A percentile compares a stretch with the other conserved stretches of the same genome.
Evolutionary conservation across 2,113 vertebrate species (phyloP).

Genomic region (Datnioides undecimradiatus): DNA sequence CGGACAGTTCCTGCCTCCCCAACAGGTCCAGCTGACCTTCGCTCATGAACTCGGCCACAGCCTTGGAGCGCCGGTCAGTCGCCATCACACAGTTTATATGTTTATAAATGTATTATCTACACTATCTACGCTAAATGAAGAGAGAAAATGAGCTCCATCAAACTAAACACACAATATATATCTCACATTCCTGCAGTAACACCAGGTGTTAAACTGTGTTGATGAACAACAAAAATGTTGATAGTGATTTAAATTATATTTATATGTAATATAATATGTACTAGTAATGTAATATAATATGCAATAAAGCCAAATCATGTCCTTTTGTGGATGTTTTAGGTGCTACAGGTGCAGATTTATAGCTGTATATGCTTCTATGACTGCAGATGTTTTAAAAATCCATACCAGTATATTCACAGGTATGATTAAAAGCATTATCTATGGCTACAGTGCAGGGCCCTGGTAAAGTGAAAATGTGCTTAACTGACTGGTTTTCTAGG

Average conservation of each 20-base stretch:
- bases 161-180: neutral
- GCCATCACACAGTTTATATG: neutral
- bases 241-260: too few relatives aligned
- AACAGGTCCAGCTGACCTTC: conserved; percentile 83
- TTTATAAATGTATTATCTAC: too few relatives aligned
- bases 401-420: neutral
- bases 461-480: neutral
- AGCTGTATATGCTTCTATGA: neutral
- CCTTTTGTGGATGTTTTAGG: neutral
- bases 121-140: neutral
- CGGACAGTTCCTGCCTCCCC: conserved; percentile 80
- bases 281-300: neutral
- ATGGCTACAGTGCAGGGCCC: neutral
- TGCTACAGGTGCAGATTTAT: neutral
- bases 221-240: neutral
- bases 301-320: neutral
- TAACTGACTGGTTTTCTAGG: neutral
- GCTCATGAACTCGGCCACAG: conserved; percentile 90
- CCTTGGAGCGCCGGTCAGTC: conserved; percentile 86
- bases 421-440: neutral
- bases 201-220: neutral
- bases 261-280: too few relatives aligned
- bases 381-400: neutral
- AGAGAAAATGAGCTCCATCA: neutral
- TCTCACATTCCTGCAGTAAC: neutral